Evolutionary conservation across 2,797 vertebrate genomes (phyloP), one percentile per base, ranked within the genome.

Genomic region (Halcyon badia): DNA sequence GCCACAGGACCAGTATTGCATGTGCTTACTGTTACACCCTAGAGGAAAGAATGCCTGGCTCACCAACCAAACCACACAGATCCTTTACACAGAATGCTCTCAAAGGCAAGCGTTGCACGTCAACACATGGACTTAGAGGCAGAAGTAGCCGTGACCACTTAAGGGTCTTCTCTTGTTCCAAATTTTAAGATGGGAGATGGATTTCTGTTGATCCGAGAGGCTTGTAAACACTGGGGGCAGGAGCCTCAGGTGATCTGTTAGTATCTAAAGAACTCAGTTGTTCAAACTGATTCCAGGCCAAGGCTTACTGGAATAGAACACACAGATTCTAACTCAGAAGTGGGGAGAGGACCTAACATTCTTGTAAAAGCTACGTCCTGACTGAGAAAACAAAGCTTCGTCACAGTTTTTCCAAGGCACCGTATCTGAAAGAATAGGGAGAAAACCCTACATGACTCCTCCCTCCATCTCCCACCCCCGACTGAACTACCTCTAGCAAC

Each of bases 381-480:
- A 52, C 44, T 60, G 14, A 68, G 52, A 64, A 72, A 51, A 75
- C 24, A 42, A 61, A 90, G 10, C 28, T 72, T 22, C 49, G 37
- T 2, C 14, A 35, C 42, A 37, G 10, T 33, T 93, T 57, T 54
- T 39, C 24, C 24, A 78, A 12, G 2, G 10, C 2, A 15, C 24
- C 1, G 0, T 12, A 56, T 9, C 35, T 39, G n/a, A 81, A 71
- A 90, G 3, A 49, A 8, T 0, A 76, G 10, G 5, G 9, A 37
- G 77, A 62, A 41, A 6, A 22, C 2, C 6, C 35, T 39, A 18
- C 14, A 11, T 0, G 5, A 19, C 12, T n/a, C 25, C 16, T 8
- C 14, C 11, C 15, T 10, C 12, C 14, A 76, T 4, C 14, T 28
- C 37, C 41, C 7, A 66, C 6, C 12, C 11, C 3, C 0, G 0